Evolutionary conservation across 2,113 vertebrate species (phyloP).

Genomic region (Hoplias malabaricus): DNA sequence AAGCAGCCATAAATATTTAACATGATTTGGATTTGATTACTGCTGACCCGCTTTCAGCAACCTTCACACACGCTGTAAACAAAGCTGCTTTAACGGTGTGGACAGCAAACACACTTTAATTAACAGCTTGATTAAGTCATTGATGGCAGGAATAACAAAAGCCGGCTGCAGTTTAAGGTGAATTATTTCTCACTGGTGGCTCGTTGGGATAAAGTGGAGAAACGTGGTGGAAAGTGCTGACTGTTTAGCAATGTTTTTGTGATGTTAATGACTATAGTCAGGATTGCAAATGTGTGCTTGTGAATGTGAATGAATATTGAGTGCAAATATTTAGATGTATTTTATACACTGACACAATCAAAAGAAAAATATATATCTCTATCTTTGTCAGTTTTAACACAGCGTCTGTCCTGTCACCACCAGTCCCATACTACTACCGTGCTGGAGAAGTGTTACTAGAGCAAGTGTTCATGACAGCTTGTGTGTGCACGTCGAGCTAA

Average conservation of each 20-base stretch:
- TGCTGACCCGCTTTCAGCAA: not conserved
- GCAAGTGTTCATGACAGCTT: too few relatives aligned
- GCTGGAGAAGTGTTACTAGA: too few relatives aligned
- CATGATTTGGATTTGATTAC: not conserved
- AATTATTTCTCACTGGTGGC: not conserved
- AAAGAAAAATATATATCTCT: too few relatives aligned
- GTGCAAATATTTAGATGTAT: too few relatives aligned
- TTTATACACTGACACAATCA: too few relatives aligned
- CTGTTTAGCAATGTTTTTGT: not conserved
- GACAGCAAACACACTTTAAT: not conserved
- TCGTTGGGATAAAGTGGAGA: not conserved
- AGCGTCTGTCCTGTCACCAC: too few relatives aligned
- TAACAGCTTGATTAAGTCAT: not conserved
- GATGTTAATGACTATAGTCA: too few relatives aligned
- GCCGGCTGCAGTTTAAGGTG: not conserved
- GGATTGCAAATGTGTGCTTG: too few relatives aligned
- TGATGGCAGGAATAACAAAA: not conserved
- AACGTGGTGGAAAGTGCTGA: not conserved
- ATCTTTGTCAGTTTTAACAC: too few relatives aligned
- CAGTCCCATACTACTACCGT: too few relatives aligned
- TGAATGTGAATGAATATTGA: too few relatives aligned
- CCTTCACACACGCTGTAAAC: not conserved
- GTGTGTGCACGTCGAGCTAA: too few relatives aligned
- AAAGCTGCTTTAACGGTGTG: not conserved
- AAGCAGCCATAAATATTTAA: conserved; percentile 29